Evolutionary conservation across 2,888 invertebrate genomes (phyloP), one percentile per base, ranked within the genome.

Genomic region (Deilephila porcellus): DNA sequence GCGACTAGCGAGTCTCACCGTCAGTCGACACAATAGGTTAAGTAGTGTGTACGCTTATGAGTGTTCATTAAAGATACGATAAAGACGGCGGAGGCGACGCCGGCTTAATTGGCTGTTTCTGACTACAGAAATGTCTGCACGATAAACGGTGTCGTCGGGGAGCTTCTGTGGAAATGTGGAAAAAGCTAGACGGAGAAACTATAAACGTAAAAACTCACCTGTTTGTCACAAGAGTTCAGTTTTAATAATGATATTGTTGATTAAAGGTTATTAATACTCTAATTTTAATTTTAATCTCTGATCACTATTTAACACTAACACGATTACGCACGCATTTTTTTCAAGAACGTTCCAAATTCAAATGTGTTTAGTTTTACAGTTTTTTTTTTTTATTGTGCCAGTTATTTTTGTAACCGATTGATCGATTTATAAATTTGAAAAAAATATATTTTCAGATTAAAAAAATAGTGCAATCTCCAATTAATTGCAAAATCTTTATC

Each of bases 51-150:
- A 84, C 88, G 92, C 91, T 94, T 93, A 93, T 90, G 94, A 94
- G 91, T 94, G 94, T 94, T 93, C 93, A 91, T 93, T 93, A 93
- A 93, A 94, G 94, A 94, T 94, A 93, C 92, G 91, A 93, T 93
- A 93, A 93, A 93, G 93, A 92, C 93, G 91, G 87, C 88, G 90
- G 88, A 83, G 85, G 80, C 84, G 87, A 85, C 89, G 81, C 76
- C 76, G 88, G 83, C 85, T 90, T 88, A 91, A 92, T 91, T 92
- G 91, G 88, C 91, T 92, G 88, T 84, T 84, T 83, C 81, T 82
- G 81, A 83, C 84, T 85, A 80, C 79, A 73, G 71, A 71, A 73
- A 73, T 71, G 62, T 73, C 72, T 34, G 45, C 45, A 59, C 25
- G 63, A 63, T 71, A 71, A 63, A 62, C 20, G 62, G 71, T 73